Base-by-base conservation (phyloP, 2,113 vertebrate genomes). In the Physeter macrocephalus region DNA sequence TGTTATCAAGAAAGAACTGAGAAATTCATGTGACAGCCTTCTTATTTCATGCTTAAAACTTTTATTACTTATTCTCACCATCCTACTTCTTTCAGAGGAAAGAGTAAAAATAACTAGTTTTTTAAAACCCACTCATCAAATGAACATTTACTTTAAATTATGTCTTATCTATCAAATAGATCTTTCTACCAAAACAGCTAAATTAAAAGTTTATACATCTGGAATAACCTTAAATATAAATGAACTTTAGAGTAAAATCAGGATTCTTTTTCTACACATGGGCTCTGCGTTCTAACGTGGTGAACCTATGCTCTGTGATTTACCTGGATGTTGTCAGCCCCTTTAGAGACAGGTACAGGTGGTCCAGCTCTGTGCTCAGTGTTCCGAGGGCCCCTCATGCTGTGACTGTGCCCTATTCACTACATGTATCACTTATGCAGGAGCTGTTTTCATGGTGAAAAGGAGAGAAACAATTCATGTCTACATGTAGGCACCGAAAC, bases 361-460 rank as follows among this genome's bases (percentile, higher is more conserved):
- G 15, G 29, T 17, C 61, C 10, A 23, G 36, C 15, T 31, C 43
- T 1, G 2, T 0, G 4, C 7, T 29, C 64, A 10, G 49, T 25
- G 20, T 21, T 77, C 54, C 2, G 5, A 11, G 54, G 18, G 25
- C 10, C 43, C 61, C 62, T 46, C 2, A 0, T 8, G 9, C 18
- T 23, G 54, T 31, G 39, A 54, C n/a, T 9, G 5, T 0, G 2
- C 17, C n/a, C 49, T 14, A 0, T 15, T 29, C 71, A 36, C 43
- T 5, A 1, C 10, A 27, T 0, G 5, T 18, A 3, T 6, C 41
- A 13, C 1, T 27, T 1, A 14, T 0, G 0, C 15, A 34, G 57
- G 61, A 25, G 18, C 43, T 29, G 57, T 17, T 75, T 75, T 5
- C 34, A 71, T 0, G 34, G 29, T 8, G 67, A 52, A 80, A 34